Conservation (phyloP, 2,113 vertebrate genomes). For the Agelaius phoeniceus region DNA sequence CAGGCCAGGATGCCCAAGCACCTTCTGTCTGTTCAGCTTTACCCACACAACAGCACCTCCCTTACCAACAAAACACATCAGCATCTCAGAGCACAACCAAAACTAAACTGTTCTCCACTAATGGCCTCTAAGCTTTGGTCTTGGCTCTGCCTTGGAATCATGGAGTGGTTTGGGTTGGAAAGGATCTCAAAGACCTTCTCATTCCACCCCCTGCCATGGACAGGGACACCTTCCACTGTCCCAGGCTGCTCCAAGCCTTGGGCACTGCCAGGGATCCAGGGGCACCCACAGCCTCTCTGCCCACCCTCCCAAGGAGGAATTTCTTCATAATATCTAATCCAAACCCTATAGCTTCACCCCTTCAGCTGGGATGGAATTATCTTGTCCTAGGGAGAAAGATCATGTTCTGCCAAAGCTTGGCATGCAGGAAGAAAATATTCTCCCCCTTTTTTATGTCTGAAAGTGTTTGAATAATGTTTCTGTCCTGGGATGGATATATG, state of each 20-base stretch:
- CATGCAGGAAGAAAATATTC: neutral
- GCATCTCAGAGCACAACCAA: neutral
- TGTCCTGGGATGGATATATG: neutral
- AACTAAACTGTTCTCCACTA: accelerated
- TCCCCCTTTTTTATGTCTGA: neutral
- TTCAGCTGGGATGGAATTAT: neutral
- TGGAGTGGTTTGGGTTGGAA: neutral
- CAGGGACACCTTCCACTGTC: neutral
- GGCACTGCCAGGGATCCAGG: neutral
- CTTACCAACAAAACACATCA: neutral
- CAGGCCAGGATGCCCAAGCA: neutral
- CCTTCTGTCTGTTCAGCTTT: neutral
- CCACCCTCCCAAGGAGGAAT: neutral
- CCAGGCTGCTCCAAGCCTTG: neutral
- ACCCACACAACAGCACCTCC: neutral
- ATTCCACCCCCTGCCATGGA: neutral
- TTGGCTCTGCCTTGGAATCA: neutral
- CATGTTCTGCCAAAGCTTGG: neutral
- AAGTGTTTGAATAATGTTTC: neutral
- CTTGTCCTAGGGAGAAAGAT: neutral
- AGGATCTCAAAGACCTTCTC: neutral
- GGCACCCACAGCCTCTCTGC: neutral
- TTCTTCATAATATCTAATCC: neutral
- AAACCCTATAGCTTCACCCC: neutral
- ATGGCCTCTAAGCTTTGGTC: neutral